Percentiles rank a stretch among this genome's conserved stretches.
Conservation (phyloP, 2,113 vertebrate species). For the Cyanoramphus novaezelandiae region DNA sequence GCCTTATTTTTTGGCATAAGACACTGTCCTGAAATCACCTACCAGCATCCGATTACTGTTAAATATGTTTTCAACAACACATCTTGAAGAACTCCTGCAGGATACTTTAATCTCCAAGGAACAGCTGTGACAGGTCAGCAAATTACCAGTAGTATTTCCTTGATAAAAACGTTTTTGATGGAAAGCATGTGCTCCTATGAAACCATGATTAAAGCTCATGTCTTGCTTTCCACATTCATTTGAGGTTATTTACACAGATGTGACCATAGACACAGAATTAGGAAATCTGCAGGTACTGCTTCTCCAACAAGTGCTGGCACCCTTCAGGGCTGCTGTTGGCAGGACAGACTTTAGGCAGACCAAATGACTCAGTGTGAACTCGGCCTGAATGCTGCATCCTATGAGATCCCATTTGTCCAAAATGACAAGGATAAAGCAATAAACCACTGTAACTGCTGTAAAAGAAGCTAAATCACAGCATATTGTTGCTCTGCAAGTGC, state of each 20-base stretch:
- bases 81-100: not conserved
- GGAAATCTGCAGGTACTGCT: not conserved
- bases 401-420: not conserved
- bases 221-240: not conserved
- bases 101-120: not conserved
- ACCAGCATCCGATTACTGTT: not conserved
- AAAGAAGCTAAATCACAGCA: not conserved
- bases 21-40: not conserved
- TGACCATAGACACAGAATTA: not conserved
- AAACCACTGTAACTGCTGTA: not conserved
- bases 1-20: not conserved
- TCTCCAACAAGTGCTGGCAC: not conserved
- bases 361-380: not conserved
- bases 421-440: not conserved
- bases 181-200: not conserved
- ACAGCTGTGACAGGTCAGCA: not conserved
- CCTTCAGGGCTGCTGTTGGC: not conserved
- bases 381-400: not conserved
- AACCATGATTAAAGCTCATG: not conserved
- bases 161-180: not conserved
- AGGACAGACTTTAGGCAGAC: not conserved
- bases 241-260: not conserved
- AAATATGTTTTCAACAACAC: not conserved
- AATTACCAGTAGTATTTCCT: not conserved
- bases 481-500: constrained; percentile 62